Percentiles rank a stretch among this genome's conserved stretches.
Conservation (phyloP, 2,888 invertebrate genomes). For the Apamea crenata region DNA sequence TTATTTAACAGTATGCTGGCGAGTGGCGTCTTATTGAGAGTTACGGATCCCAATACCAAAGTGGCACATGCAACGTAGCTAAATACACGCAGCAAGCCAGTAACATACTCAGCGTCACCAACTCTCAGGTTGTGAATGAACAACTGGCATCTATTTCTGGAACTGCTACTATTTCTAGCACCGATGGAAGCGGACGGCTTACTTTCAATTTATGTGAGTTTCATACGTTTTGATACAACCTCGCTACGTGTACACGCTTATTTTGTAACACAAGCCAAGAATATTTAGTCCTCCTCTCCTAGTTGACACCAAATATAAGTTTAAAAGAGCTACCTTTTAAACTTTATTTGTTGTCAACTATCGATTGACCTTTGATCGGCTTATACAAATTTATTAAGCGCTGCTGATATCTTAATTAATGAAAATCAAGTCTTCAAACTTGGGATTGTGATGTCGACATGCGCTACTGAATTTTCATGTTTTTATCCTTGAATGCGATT, state of each 20-base stretch:
- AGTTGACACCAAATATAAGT: no score
- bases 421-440: neutral
- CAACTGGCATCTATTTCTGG: conserved; percentile 73
- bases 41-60: conserved; percentile 77
- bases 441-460: no score
- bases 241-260: neutral
- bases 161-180: conserved; percentile 81
- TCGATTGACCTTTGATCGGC: neutral
- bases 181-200: conserved; percentile 90
- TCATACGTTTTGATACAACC: neutral
- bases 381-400: no score
- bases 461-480: neutral
- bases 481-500: no score
- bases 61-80: conserved; percentile 78
- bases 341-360: neutral
- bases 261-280: neutral
- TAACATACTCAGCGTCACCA: conserved; percentile 72
- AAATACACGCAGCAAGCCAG: conserved; percentile 68
- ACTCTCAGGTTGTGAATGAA: conserved; percentile 77
- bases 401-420: neutral
- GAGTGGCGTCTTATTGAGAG: conserved; percentile 80
- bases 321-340: no score
- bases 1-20: conserved; percentile 67
- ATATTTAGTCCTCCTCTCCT: neutral
- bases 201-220: conserved; percentile 90